Percentiles rank a stretch among this genome's conserved stretches.
Evolutionary conservation across 2,797 vertebrate genomes (phyloP).

Genomic region (Pipistrellus nathusii): DNA sequence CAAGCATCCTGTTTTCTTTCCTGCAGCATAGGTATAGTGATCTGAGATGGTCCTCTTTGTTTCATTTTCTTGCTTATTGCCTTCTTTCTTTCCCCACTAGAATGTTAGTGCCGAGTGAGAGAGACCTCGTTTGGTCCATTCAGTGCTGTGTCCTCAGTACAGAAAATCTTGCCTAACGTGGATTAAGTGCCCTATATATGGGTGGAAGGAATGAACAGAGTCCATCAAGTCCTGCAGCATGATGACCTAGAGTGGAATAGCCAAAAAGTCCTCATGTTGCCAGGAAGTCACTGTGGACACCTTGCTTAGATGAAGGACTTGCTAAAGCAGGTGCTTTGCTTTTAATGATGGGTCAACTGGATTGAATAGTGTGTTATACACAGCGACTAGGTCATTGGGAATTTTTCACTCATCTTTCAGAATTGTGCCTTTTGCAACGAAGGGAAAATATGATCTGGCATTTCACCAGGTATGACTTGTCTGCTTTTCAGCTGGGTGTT

Average conservation of each 20-base stretch:
- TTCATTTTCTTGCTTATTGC: neutral
- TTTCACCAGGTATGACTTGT: neutral
- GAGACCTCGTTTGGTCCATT: neutral
- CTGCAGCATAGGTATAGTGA: neutral
- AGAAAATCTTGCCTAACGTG: neutral
- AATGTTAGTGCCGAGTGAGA: neutral
- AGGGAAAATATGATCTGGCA: neutral
- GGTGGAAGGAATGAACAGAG: neutral
- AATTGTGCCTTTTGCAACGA: neutral
- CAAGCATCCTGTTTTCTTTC: neutral
- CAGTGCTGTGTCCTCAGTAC: neutral
- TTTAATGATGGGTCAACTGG: neutral
- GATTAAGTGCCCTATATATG: neutral
- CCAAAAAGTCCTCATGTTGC: neutral
- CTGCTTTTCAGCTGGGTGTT: constrained; percentile 32
- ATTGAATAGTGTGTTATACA: neutral
- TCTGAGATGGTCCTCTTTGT: neutral
- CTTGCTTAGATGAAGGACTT: neutral
- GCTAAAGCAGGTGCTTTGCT: neutral
- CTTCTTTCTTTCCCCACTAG: neutral
- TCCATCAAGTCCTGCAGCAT: neutral
- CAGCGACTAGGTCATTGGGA: neutral
- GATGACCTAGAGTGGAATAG: neutral
- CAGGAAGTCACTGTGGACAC: neutral
- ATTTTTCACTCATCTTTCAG: neutral